Percentiles rank a stretch among this genome's conserved stretches.
Evolutionary conservation across 2,113 vertebrate species (phyloP).

Genomic region (Chaetodon trifascialis): DNA sequence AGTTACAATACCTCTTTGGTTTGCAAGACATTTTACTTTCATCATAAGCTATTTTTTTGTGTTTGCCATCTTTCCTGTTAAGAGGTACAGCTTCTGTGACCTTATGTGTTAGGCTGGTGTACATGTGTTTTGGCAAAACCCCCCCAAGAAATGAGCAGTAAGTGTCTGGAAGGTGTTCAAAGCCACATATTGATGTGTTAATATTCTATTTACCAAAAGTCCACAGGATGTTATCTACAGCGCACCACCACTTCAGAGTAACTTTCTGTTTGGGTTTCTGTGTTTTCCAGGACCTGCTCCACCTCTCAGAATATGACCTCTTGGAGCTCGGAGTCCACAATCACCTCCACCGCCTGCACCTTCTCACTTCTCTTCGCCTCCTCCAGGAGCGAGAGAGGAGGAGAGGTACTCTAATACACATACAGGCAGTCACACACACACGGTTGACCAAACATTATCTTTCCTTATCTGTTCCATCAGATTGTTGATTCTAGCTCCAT

Average conservation of each 20-base stretch:
- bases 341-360: conserved; percentile 80
- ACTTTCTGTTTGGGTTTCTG: neutral
- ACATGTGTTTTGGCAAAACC: neutral
- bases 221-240: neutral
- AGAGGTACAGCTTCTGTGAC: neutral
- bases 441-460: conserved; percentile 37
- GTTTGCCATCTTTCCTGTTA: neutral
- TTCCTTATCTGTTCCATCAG: conserved; percentile 45
- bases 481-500: conserved; percentile 36
- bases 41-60: neutral
- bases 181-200: neutral
- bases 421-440: neutral
- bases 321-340: conserved; percentile 84
- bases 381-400: conserved; percentile 83
- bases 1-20: neutral
- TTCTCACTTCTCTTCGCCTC: conserved; percentile 84
- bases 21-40: neutral
- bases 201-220: neutral
- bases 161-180: neutral
- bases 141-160: neutral
- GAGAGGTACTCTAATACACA: conserved; percentile 71
- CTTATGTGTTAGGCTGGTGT: neutral
- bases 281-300: conserved; percentile 84
- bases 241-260: neutral
- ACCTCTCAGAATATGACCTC: conserved; percentile 84